Base-by-base conservation (phyloP, 1,140 invertebrate genomes). In the Trichoplusia ni region DNA sequence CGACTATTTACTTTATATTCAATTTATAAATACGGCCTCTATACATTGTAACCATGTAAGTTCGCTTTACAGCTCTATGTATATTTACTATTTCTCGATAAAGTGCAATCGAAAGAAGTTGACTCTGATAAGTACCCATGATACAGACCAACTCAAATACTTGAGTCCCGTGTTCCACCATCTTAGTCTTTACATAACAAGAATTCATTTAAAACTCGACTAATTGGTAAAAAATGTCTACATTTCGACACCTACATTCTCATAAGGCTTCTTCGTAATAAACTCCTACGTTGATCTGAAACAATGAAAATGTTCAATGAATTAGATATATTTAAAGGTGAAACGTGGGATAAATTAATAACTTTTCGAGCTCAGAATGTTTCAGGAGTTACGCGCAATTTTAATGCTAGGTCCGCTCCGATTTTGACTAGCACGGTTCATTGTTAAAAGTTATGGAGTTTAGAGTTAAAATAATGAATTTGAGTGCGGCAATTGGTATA, bases 231-330 rank as follows among this genome's bases (percentile, higher is more conserved):
- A 83, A 85, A 84, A 86, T 71, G 71, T 71, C 83, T 82, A 82
- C 77, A 64, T 75, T 72, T 77, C 65, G 77, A 75, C 71, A 78
- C 63, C 81, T 85, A 87, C 83, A 71, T 80, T 87, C 75, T 88
- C 74, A 90, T 90, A 90, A 90, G 88, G 88, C 88, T 90, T 88
- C 83, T 90, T 88, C 77, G 49, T 84, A 78, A 84, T 89, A 90
- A 90, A 90, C 88, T 90, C 84, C 86, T 89, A 89, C 84, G 79
- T 86, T 88, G 81, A 87, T 84, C 85, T 89, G 85, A 64, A 87
- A 89, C 69, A 82, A 82, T 64, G 21, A 19, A 67, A 66, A 56
- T 7, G 2, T 62, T 64, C 7, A 23, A 21, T 60, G 7, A 56
- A 14, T 53, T n/a, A n/a, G n/a, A n/a, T 4, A 23, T 11, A 37